Conservation (phyloP, 1,140 invertebrate genomes). For the Dinoponera quadriceps region DNA sequence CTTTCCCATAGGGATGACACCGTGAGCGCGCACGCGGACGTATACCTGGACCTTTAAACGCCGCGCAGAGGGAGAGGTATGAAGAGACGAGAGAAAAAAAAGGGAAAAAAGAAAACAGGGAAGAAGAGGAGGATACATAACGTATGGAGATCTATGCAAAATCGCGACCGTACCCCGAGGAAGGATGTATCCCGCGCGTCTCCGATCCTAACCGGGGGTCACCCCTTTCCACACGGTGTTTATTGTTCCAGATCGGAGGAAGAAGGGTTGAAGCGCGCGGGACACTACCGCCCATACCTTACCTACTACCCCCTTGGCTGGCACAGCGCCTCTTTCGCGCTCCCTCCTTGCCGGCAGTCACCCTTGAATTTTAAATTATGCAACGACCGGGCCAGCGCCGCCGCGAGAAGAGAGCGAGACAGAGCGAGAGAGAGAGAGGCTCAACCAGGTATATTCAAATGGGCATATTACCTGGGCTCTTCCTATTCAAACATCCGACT, state of each 20-base stretch:
- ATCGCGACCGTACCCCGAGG: conserved; percentile 81
- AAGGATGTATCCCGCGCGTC: conserved; percentile 73
- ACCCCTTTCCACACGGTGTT: conserved; percentile 64
- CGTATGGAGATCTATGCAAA: conserved; percentile 85
- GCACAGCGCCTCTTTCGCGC: conserved; percentile 32
- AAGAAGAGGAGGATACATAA: conserved; percentile 76
- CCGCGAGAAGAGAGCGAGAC: conserved; percentile 9
- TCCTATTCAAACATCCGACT: conserved; percentile 81
- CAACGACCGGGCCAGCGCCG: conserved; percentile 75
- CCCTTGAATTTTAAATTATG: conserved; percentile 83
- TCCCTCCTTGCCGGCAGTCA: conserved; percentile 62
- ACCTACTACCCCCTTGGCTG: conserved; percentile 44
- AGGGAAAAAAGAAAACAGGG: conserved; percentile 17
- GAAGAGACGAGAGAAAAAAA: conserved; percentile 2
- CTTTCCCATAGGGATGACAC: conserved; percentile 86
- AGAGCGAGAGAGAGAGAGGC: conserved; percentile 42
- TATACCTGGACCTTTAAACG: conserved; percentile 80
- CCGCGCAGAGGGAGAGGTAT: conserved; percentile 54
- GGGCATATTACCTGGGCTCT: conserved; percentile 81
- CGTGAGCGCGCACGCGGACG: conserved; percentile 66
- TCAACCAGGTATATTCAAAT: conserved; percentile 82
- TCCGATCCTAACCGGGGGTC: conserved; percentile 73
- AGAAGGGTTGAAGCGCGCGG: conserved; percentile 71
- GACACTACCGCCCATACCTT: conserved; percentile 61
- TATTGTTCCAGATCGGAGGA: conserved; percentile 82